Evolutionary conservation across 2,888 invertebrate species (phyloP).

Genomic region (Drosophila borealis): DNA sequence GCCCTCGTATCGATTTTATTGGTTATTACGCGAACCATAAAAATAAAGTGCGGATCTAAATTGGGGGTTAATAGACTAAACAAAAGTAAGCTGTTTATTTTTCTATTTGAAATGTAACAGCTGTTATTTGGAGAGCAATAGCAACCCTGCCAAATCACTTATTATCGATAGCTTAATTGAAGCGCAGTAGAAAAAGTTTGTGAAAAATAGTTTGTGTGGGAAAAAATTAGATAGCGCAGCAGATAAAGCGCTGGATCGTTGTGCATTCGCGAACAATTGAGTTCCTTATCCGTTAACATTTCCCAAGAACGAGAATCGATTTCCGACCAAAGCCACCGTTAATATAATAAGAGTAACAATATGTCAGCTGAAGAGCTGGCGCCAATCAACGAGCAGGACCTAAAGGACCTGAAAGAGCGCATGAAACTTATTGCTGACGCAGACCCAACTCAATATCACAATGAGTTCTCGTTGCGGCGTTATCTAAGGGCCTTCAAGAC

Average conservation of each 20-base stretch:
- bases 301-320: neutral
- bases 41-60: neutral
- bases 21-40: too few species aligned
- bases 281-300: neutral
- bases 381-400: conserved; percentile 88
- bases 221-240: conserved; percentile 18
- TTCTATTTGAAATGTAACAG: conserved; percentile 38
- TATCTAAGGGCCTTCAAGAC: conserved; percentile 91
- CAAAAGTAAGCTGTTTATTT: neutral
- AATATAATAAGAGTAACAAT: conserved; percentile 55
- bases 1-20: too few species aligned
- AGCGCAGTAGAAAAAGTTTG: conserved; percentile 53
- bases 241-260: conserved; percentile 16
- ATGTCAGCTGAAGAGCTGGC: conserved; percentile 83
- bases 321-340: neutral
- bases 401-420: conserved; percentile 89
- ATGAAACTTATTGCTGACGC: conserved; percentile 91
- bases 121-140: neutral
- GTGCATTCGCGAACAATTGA: neutral
- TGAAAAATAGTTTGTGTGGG: conserved; percentile 43
- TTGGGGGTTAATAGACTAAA: neutral
- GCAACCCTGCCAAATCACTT: conserved; percentile 29
- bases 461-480: conserved; percentile 89
- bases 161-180: conserved; percentile 50
- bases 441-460: conserved; percentile 90